Evolutionary conservation across 2,113 vertebrate genomes (phyloP).

Genomic region (Gadus chalcogrammus): DNA sequence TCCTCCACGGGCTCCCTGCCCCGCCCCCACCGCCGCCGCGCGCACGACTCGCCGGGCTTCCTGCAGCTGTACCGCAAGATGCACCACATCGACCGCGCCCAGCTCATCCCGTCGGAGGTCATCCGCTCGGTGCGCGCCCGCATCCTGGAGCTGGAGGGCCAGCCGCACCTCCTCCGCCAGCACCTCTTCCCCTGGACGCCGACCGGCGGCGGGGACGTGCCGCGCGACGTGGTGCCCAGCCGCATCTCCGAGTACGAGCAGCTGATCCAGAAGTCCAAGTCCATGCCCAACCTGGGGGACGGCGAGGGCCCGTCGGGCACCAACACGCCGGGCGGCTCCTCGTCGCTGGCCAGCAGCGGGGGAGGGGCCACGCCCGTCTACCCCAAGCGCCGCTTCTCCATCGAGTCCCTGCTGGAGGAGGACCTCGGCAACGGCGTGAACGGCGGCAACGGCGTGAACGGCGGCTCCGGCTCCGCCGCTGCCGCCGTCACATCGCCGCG

Average conservation of each 20-base stretch:
- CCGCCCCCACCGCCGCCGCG: conserved; percentile 77
- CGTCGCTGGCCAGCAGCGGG: conserved; percentile 78
- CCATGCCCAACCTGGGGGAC: conserved; percentile 90
- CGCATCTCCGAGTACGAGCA: conserved; percentile 90
- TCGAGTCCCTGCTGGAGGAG: conserved; percentile 89
- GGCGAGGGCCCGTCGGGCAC: conserved; percentile 77
- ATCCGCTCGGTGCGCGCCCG: conserved; percentile 90
- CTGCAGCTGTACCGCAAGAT: conserved; percentile 93
- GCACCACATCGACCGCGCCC: conserved; percentile 91
- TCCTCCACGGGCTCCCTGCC: conserved; percentile 61
- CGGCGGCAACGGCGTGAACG: conserved; percentile 20
- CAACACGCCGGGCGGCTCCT: conserved; percentile 78
- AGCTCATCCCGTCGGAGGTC: conserved; percentile 85
- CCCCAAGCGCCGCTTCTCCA: conserved; percentile 86
- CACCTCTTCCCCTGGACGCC: conserved; percentile 64
- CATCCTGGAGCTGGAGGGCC: conserved; percentile 86
- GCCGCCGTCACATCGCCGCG: conserved; percentile 3
- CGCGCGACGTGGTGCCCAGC: conserved; percentile 85
- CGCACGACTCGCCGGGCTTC: conserved; percentile 85
- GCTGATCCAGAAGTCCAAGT: conserved; percentile 92
- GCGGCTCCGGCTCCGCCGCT: conserved; percentile 38
- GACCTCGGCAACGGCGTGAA: conserved; percentile 60
- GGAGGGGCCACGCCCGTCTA: conserved; percentile 56
- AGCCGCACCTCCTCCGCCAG: conserved; percentile 74
- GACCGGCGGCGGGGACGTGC: conserved; percentile 82